Evolutionary conservation across 2,888 invertebrate genomes (phyloP), one percentile per base, ranked within the genome.

Genomic region (Axea sp.): DNA sequence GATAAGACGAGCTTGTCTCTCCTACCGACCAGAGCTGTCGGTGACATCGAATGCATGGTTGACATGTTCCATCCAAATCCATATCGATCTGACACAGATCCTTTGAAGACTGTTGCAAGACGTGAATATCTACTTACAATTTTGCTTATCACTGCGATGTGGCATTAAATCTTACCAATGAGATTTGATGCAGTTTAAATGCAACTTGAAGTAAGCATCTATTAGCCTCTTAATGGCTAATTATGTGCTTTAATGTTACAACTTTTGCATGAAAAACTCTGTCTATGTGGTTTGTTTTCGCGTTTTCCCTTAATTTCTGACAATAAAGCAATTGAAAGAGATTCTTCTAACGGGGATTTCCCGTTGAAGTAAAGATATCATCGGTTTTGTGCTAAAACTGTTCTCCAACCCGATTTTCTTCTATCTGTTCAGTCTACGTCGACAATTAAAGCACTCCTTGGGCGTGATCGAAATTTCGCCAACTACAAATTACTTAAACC

Each of bases 401-500:
- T 24, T 67, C 12, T 53, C 26, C 68, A 47, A 31, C 9, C 62
- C 47, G 47, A 55, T 59, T 55, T 39, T 51, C 65, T 65, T 37
- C 28, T 47, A 60, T 49, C 49, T 55, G 55, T 55, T 73, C 59
- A 14, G 17, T 28, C 47, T 37, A 28, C 57, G 35, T 57, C 64
- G 37, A 60, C 65, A 73, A 73, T 62, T 62, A 67, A 33, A 73
- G 43, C 67, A 22, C 55, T 43, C 45, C 33, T 2, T 37, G 31
- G 59, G 64, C 62, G 68, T 64, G 73, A 72, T 74, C 73, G 64
- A 72, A 75, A 72, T 74, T 75, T 73, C 64, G 55, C 72, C 49
- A 73, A 49, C 75, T 74, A 72, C 73, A 75, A 76, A 75, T 76
- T 76, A 73, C 60, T 69, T 73, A 57, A 31, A 60, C 57, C 33